Conservation (phyloP, 2,797 vertebrate species). For the Chanos chanos region DNA sequence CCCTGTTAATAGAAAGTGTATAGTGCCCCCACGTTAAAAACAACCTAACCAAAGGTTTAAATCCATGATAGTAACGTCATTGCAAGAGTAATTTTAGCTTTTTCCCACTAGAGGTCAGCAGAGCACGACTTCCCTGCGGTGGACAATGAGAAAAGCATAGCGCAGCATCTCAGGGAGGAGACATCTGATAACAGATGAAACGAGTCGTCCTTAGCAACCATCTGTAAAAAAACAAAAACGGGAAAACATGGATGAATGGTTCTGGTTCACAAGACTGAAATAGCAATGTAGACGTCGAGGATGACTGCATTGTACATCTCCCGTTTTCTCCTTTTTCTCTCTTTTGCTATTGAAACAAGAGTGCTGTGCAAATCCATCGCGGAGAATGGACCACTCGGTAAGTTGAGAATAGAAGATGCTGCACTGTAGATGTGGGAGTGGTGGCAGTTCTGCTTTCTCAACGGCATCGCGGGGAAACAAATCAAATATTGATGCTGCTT, state of each 20-base stretch:
- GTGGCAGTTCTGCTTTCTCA: conserved; percentile 7
- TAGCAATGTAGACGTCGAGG: conserved; percentile 33
- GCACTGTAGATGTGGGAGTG: conserved; percentile 49
- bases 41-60: too few species aligned
- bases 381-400: conserved; percentile 67
- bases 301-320: conserved; percentile 60
- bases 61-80: too few species aligned
- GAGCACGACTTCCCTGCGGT: neutral
- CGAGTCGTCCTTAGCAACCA: conserved; percentile 34
- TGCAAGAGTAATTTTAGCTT: too few species aligned
- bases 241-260: conserved; percentile 11
- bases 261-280: conserved; percentile 27
- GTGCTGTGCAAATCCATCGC: conserved; percentile 64
- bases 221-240: conserved; percentile 21
- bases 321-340: conserved; percentile 61
- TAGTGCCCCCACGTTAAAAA: too few species aligned
- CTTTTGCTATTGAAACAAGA: conserved; percentile 51
- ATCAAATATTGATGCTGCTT: neutral
- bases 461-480: conserved; percentile 1
- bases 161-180: conserved; percentile 23
- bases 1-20: too few species aligned
- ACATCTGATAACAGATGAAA: conserved; percentile 5
- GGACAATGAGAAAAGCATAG: conserved; percentile 8
- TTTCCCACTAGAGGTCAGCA: conserved; percentile 14
- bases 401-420: conserved; percentile 58